Evolutionary conservation across 30 jellyfish, hydroid and myxozoan species (phyloP), one percentile per base, ranked within the genome.

Genomic region (Turritopsis dohrnii): DNA sequence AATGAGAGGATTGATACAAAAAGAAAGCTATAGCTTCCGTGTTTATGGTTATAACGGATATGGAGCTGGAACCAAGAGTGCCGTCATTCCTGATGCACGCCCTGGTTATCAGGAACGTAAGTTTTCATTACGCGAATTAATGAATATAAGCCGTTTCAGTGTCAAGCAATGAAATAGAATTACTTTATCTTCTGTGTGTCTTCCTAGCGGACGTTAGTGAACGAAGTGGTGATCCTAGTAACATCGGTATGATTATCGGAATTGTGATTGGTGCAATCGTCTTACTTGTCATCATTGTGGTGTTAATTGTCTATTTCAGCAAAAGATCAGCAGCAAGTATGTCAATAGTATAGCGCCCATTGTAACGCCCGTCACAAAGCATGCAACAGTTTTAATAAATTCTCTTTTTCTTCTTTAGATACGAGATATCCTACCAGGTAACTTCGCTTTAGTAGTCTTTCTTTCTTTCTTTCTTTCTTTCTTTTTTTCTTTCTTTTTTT

Each of bases 291-390:
- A 30, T 77, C n/a, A 52, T 77, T 21, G 72, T 60, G 25, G 85
- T 29, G 21, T 1, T 77, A 0, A 29, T 77, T 25, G 71, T 77
- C 53, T 77, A 66, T 54, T 24, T 21, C 21, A 22, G 29, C 21
- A 77, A 29, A 77, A 30, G 85, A 30, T 77, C 85, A 26, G 85
- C 25, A 22, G 71, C 66, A 77, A 77, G 85, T 75, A 27, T 21
- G 83, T 75, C 30, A 17, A 17, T n/a, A n/a, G n/a, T n/a, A n/a
- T n/a, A n/a, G n/a, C n/a, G n/a, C n/a, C n/a, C n/a, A n/a, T n/a
- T n/a, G n/a, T n/a, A n/a, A n/a, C n/a, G n/a, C n/a, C n/a, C n/a
- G n/a, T n/a, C n/a, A n/a, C n/a, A n/a, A n/a, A n/a, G n/a, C 13
- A 41, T 41, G 5, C 13, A 13, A 41, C 13, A 41, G 5, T 41